These are phyloP conservation scores for Chloroceryle inda DNA, from an alignment of 2,797 vertebrate genomes.

Conservation along the genomic window DNA sequence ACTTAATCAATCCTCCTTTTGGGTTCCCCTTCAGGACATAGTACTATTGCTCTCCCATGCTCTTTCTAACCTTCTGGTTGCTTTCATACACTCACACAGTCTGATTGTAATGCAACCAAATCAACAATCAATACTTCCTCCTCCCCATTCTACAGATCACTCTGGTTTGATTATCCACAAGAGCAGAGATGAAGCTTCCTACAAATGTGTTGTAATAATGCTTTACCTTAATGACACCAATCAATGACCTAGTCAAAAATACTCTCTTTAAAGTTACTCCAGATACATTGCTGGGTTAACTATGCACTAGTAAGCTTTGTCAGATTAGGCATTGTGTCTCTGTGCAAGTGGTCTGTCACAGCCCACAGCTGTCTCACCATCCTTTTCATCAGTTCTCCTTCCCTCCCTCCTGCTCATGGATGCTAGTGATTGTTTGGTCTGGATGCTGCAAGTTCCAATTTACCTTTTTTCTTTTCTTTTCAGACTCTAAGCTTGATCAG, in stretches of 20 bases:
- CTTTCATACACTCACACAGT: accelerated
- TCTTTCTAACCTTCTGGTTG: not conserved
- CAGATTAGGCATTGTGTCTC: not conserved
- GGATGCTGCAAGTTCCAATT: not conserved
- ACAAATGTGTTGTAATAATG: not conserved
- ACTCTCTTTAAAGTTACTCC: not conserved
- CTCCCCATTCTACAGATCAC: not conserved
- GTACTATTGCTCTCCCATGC: not conserved
- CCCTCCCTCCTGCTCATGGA: not conserved
- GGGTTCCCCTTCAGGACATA: not conserved
- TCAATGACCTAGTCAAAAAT: not conserved
- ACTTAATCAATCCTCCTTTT: not conserved
- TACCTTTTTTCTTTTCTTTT: not conserved
- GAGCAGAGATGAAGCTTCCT: not conserved
- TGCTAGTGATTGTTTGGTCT: not conserved
- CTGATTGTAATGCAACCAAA: not conserved
- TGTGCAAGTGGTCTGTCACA: not conserved
- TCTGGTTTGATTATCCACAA: not conserved
- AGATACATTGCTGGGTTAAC: not conserved
- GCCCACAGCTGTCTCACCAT: not conserved
- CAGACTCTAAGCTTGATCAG: not conserved
- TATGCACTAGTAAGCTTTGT: not conserved
- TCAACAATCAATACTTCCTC: not conserved
- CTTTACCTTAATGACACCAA: not conserved
- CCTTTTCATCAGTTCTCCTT: not conserved